Conservation (phyloP, 2,888 invertebrate genomes). For the Spilosoma lubricipeda region DNA sequence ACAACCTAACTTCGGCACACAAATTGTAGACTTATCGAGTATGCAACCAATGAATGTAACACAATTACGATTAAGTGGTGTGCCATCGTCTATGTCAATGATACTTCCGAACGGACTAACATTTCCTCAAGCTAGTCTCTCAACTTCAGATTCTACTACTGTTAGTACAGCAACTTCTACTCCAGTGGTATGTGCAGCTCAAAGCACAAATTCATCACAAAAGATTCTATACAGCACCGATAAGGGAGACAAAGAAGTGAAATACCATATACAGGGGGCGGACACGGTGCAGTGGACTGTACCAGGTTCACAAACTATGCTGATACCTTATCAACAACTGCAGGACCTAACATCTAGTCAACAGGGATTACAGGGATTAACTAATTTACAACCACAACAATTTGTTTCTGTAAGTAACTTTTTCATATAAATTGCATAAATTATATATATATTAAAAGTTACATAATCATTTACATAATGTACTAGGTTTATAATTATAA, state of each 20-base stretch:
- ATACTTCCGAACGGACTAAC: constrained; percentile 77
- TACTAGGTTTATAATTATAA: too few species aligned
- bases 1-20: constrained; percentile 79
- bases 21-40: constrained; percentile 77
- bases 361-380: constrained; percentile 69
- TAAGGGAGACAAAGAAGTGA: constrained; percentile 80
- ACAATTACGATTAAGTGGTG: constrained; percentile 77
- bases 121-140: constrained; percentile 77
- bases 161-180: constrained; percentile 78
- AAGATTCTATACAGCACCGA: constrained; percentile 81
- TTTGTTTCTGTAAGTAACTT: constrained; percentile 79
- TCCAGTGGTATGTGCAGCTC: constrained; percentile 82
- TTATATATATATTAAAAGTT: too few species aligned
- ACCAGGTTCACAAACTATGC: constrained; percentile 81
- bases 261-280: constrained; percentile 80
- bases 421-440: too few species aligned
- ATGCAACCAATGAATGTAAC: constrained; percentile 83
- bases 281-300: constrained; percentile 81
- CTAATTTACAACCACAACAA: constrained; percentile 78
- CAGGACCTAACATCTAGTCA: constrained; percentile 76
- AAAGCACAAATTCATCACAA: constrained; percentile 76
- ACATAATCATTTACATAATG: too few species aligned
- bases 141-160: constrained; percentile 76
- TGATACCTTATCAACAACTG: constrained; percentile 81
- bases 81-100: constrained; percentile 83